These are phyloP conservation scores for Aramus guarauna DNA, from an alignment of 2,113 vertebrate species.

Conservation along the genomic window DNA sequence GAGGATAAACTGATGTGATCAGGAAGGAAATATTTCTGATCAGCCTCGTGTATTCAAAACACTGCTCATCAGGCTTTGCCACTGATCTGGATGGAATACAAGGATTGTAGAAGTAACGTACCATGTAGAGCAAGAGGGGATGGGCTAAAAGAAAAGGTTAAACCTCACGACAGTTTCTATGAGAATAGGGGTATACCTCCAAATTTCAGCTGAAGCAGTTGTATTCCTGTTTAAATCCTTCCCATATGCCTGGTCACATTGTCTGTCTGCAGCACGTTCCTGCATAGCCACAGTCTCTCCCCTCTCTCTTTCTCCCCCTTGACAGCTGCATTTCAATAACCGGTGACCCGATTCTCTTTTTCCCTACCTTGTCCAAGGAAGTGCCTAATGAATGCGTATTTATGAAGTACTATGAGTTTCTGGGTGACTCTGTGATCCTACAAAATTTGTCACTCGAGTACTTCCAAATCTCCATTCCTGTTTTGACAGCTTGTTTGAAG, in stretches of 20 bases:
- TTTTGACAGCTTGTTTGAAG: slow-evolving; percentile 15
- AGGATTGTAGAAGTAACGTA: neutral
- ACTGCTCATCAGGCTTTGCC: neutral
- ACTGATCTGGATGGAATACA: neutral
- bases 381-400: neutral
- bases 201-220: neutral
- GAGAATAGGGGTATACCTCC: neutral
- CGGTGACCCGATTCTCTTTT: neutral
- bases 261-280: neutral
- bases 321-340: neutral
- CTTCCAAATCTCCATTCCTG: neutral
- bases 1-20: neutral
- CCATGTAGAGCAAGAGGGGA: neutral
- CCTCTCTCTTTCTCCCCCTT: neutral
- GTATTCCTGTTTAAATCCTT: neutral
- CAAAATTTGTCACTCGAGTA: neutral
- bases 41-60: neutral
- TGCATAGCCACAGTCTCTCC: neutral
- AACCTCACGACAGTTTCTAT: neutral
- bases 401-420: neutral
- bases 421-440: neutral
- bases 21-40: neutral
- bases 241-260: neutral
- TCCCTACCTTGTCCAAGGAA: neutral
- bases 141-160: neutral